A percentile compares a stretch with the other conserved stretches of the same genome.
These are phyloP conservation scores for Periophthalmodon schlosseri DNA, from an alignment of 2,113 vertebrate species.

Conservation along the genomic window DNA sequence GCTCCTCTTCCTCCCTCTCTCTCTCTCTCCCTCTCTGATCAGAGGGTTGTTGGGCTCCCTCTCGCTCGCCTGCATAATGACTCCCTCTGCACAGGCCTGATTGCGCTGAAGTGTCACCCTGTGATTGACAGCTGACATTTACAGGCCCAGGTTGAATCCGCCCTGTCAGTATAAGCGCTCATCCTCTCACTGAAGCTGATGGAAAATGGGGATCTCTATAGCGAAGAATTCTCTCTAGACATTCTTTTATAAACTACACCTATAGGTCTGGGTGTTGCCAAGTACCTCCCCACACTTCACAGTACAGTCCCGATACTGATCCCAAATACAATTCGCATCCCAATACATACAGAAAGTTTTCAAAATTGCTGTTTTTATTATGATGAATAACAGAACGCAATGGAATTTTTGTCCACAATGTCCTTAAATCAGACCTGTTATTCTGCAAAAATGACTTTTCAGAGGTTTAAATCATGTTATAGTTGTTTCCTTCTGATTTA, in stretches of 20 bases:
- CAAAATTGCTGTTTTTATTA: no score
- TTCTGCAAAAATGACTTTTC: no score
- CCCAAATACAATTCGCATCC: no score
- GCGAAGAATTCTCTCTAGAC: neutral
- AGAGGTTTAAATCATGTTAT: no score
- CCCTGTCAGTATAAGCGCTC: slow-evolving; percentile 13
- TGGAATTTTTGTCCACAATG: no score
- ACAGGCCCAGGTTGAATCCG: slow-evolving; percentile 38
- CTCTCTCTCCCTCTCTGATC: neutral
- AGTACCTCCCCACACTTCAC: no score
- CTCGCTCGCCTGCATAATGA: slow-evolving; percentile 32
- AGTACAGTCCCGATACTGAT: no score
- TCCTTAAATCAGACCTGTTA: no score
- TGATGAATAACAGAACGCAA: no score
- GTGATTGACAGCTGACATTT: slow-evolving; percentile 60
- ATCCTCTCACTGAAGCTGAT: slow-evolving; percentile 18
- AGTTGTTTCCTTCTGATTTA: no score
- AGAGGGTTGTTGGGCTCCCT: slow-evolving; percentile 23
- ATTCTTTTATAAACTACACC: neutral
- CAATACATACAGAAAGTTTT: no score
- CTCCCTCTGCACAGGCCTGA: slow-evolving; percentile 27
- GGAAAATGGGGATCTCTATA: slow-evolving; percentile 20
- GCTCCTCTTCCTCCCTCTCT: no score
- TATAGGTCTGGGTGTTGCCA: neutral
- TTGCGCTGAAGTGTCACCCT: slow-evolving; percentile 35